Base-by-base conservation (phyloP, 2,888 invertebrate genomes). In the Eupithecia abbreviata region DNA sequence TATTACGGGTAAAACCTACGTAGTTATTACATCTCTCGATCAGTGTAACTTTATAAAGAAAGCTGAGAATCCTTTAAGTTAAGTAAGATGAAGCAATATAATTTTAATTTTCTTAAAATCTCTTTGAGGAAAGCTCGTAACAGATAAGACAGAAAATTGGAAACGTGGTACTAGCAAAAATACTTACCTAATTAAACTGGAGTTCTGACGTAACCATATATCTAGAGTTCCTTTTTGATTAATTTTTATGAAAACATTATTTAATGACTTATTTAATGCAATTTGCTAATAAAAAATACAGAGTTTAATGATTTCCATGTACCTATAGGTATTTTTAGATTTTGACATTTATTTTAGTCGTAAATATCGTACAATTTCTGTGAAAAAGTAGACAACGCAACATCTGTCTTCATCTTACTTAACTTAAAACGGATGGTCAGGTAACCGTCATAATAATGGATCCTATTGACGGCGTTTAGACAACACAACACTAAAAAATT, bases 91-190 rank as follows among this genome's bases (percentile, higher is more conserved):
- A 10, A n/a, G 42, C 45, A 13, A 18, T 69, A 42, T 2, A n/a
- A 72, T 30, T 62, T 62, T 47, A 72, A 58, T 69, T 45, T 51
- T 69, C 58, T 13, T 72, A 58, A 69, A 71, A 69, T 49, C 30
- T 69, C 69, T 30, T 69, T 69, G 45, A 30, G 47, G 13, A 18
- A 45, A 43, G 18, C 5, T 69, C 69, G 15, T 66, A 30, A 62
- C 7, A 13, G 30, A 49, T 69, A 69, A 69, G 43, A 45, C 45
- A 69, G 43, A 69, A 47, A 69, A 30, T 30, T 18, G 15, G 30
- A 30, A 69, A 69, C 47, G 47, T 47, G 18, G 30, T 12, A 62
- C 62, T 30, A 30, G 62, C 30, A 62, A 12, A 62, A 62, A 30
- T 30, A 62, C 3, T 62, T 62, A 12, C 30, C 62, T 62, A 62